Conservation (phyloP, 2,113 vertebrate genomes). For the Ceratotherium simum region DNA sequence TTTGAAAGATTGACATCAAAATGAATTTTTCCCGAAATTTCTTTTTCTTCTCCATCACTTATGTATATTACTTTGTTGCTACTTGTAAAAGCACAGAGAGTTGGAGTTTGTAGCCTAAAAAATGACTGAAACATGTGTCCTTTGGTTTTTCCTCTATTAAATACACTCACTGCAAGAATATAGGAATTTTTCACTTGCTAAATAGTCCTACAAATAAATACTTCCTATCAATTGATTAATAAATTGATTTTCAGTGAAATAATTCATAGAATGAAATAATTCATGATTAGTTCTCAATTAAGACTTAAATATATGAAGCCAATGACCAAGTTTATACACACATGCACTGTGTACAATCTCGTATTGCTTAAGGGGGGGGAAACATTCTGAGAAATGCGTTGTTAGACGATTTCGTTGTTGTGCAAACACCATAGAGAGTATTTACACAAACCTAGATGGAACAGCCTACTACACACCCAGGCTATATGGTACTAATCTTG, state of each 20-base stretch:
- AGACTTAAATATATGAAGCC: constrained; percentile 58
- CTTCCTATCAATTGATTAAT: neutral
- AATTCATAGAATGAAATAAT: constrained; percentile 48
- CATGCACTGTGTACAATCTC: neutral
- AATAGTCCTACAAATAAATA: constrained; percentile 66
- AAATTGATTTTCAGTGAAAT: constrained; percentile 71
- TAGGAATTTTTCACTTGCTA: constrained; percentile 68
- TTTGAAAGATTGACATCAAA: constrained; percentile 65
- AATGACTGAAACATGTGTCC: constrained; percentile 60
- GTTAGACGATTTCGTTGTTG: too few relatives aligned
- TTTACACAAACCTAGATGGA: too few relatives aligned
- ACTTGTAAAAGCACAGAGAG: constrained; percentile 60
- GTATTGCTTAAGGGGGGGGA: too few relatives aligned
- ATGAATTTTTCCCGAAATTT: constrained; percentile 56
- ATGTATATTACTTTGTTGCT: constrained; percentile 30
- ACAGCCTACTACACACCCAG: too few relatives aligned
- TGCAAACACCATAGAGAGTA: too few relatives aligned
- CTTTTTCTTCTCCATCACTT: constrained; percentile 46
- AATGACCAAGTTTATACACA: constrained; percentile 25
- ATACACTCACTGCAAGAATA: neutral
- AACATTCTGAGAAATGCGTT: too few relatives aligned
- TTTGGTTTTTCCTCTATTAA: neutral
- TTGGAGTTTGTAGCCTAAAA: constrained; percentile 62
- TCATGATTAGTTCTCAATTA: constrained; percentile 70
- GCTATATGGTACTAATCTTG: too few relatives aligned